phyloP scores from a whole-genome alignment of 2,797 vertebrate genomes.

The Tolypeutes matacus region DNA sequence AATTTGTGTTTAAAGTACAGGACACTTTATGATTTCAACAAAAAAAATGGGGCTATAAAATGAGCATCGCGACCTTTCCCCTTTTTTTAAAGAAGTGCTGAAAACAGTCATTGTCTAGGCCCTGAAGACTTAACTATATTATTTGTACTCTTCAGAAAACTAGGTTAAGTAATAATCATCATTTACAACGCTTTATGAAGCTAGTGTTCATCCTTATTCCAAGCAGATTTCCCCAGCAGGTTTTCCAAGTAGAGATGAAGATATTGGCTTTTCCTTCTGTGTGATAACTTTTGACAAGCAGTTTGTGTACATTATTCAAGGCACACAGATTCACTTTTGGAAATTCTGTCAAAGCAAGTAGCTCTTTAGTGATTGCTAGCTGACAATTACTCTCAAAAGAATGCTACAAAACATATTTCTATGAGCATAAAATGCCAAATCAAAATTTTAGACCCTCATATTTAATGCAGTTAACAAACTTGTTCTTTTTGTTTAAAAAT shows the following conservation, averaged over 20 bases:
- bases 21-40: not conserved
- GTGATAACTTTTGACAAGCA: conserved; percentile 59
- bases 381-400: conserved; percentile 67
- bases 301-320: conserved; percentile 69
- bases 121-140: conserved; percentile 34
- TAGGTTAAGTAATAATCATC: conserved; percentile 48
- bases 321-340: conserved; percentile 46
- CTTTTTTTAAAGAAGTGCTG: conserved; percentile 46
- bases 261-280: conserved; percentile 68
- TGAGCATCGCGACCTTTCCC: not conserved
- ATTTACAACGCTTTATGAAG: conserved; percentile 55
- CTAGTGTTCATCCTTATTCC: conserved; percentile 43
- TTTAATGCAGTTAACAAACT: conserved; percentile 43
- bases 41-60: conserved; percentile 37
- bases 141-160: conserved; percentile 12
- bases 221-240: conserved; percentile 39
- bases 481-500: conserved; percentile 64
- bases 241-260: conserved; percentile 61
- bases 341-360: conserved; percentile 66
- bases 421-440: conserved; percentile 57
- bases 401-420: conserved; percentile 56
- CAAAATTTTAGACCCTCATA: not conserved
- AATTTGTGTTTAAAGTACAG: conserved; percentile 50
- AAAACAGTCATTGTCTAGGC: conserved; percentile 9
- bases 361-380: conserved; percentile 63